Percentiles rank a stretch among this genome's conserved stretches.
Conservation (phyloP, 1,140 invertebrate genomes). For the Medauroidea extradentata region DNA sequence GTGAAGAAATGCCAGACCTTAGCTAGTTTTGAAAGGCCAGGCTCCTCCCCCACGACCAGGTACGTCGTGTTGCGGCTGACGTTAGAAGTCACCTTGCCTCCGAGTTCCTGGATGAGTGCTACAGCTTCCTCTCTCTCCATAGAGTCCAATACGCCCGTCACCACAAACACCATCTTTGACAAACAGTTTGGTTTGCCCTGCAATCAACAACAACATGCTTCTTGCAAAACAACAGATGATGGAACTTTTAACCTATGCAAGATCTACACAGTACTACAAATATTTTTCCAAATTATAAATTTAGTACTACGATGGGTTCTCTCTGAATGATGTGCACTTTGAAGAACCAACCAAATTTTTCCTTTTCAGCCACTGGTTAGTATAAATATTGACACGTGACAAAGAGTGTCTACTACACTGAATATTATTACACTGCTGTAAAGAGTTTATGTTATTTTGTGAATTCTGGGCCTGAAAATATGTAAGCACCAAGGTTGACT, state of each 20-base stretch:
- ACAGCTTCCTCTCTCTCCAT: conserved; percentile 77
- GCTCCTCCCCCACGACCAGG: conserved; percentile 75
- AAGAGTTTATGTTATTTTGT: too few relatives aligned
- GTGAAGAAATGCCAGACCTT: conserved; percentile 50
- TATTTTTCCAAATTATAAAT: too few relatives aligned
- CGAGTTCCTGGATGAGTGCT: conserved; percentile 70
- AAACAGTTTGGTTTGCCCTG: conserved; percentile 72
- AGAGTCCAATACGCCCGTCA: conserved; percentile 86
- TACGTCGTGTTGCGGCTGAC: conserved; percentile 81
- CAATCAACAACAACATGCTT: conserved; percentile 25
- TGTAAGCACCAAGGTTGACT: too few relatives aligned
- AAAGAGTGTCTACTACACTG: too few relatives aligned
- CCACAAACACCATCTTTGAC: conserved; percentile 70
- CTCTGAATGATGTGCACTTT: neutral
- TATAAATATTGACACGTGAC: too few relatives aligned
- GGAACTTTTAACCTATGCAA: too few relatives aligned
- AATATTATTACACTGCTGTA: too few relatives aligned
- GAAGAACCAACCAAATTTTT: neutral
- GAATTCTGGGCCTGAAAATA: too few relatives aligned
- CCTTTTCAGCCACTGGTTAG: neutral
- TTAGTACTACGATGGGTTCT: neutral
- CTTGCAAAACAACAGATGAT: neutral
- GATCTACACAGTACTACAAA: too few relatives aligned
- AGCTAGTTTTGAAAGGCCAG: conserved; percentile 75
- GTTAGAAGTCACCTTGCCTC: conserved; percentile 67